Conservation (phyloP, 2,888 invertebrate species). For the Theristus sp. region DNA sequence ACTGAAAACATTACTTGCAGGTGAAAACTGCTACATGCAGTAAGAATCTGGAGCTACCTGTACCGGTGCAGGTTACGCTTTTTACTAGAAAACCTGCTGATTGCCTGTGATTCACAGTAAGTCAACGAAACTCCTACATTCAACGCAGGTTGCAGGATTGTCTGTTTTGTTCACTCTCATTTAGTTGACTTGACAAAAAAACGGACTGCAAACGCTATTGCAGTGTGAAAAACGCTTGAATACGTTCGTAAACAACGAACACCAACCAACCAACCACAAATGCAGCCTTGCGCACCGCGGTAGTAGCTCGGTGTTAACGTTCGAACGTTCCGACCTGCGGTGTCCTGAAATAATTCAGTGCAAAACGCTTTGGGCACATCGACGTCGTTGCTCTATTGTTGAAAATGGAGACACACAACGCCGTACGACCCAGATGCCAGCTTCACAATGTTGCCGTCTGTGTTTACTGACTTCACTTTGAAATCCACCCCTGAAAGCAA, state of each 20-base stretch:
- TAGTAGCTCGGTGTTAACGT: constrained; percentile 86
- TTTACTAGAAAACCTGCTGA: no score
- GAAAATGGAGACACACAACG: not conserved
- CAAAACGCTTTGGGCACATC: not conserved
- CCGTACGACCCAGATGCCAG: constrained; percentile 53
- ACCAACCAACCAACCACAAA: constrained; percentile 9
- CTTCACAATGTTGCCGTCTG: constrained; percentile 81
- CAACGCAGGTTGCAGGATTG: no score
- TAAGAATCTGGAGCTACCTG: no score
- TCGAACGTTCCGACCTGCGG: constrained; percentile 85
- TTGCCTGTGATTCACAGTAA: no score
- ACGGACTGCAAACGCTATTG: no score
- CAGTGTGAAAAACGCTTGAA: no score
- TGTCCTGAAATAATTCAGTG: constrained; percentile 49
- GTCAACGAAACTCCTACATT: no score
- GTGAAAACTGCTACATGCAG: no score
- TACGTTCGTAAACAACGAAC: not conserved
- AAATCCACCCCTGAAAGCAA: constrained; percentile 60
- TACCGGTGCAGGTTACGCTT: no score
- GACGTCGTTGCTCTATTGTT: not conserved
- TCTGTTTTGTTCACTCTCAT: no score
- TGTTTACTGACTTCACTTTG: constrained; percentile 68
- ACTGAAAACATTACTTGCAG: no score
- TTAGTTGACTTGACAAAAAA: no score
- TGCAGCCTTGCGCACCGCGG: constrained; percentile 62